Percentiles rank a stretch among this genome's conserved stretches.
Conservation (phyloP, 1,140 invertebrate species). For the Gonioctena quinquepunctata region DNA sequence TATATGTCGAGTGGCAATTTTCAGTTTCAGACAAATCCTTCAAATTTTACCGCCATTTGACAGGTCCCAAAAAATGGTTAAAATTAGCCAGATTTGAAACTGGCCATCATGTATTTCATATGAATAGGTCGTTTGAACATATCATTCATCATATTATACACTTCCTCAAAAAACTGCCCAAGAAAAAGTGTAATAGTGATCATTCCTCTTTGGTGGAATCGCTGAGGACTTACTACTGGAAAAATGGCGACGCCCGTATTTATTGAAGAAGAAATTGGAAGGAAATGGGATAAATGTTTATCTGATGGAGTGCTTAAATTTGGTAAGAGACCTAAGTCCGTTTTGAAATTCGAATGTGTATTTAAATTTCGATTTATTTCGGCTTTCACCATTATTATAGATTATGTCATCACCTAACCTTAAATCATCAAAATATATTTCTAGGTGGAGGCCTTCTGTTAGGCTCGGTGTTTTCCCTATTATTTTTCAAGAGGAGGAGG, state of each 20-base stretch:
- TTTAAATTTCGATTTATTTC: not conserved
- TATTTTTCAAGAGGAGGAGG: conserved; percentile 68
- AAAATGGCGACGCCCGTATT: conserved; percentile 39
- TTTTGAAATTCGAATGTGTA: not conserved
- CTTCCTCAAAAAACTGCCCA: not conserved
- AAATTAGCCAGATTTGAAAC: not conserved
- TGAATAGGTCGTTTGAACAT: not conserved
- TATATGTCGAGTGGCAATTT: too few relatives aligned
- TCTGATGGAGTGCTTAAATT: conserved; percentile 67
- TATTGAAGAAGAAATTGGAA: conserved; percentile 61
- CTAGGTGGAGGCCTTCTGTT: conserved; percentile 70
- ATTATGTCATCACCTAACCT: conserved; percentile 42
- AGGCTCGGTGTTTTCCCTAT: conserved; percentile 69
- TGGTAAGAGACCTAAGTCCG: conserved; percentile 55
- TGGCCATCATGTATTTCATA: not conserved
- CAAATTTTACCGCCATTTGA: not conserved
- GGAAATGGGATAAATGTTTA: conserved; percentile 65
- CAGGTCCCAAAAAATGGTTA: not conserved
- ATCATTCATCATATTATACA: not conserved
- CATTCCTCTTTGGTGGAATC: not conserved
- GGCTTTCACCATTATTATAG: not conserved
- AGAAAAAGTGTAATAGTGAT: not conserved
- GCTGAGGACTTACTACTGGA: not conserved
- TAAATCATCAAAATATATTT: conserved; percentile 20
- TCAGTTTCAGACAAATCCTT: too few relatives aligned